Conservation (phyloP, 2,888 invertebrate genomes). For the Dilophus febrilis region DNA sequence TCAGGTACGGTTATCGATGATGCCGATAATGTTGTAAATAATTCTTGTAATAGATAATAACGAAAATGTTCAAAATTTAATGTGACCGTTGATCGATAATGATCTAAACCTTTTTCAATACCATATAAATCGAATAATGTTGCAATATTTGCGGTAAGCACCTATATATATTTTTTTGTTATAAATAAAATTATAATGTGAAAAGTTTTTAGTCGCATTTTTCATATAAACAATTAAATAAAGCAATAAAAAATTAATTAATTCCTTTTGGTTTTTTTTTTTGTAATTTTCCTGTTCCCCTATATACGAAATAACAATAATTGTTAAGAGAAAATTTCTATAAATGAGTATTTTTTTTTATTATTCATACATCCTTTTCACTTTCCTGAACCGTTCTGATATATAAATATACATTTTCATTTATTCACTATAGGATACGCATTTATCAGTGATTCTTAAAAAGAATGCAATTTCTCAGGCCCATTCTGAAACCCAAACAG, state of each 20-base stretch:
- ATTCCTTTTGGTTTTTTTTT: no score
- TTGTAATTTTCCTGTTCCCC: no score
- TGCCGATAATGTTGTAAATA: conserved; percentile 44
- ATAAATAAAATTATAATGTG: background rate
- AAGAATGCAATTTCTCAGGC: no score
- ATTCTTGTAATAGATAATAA: conserved; percentile 58
- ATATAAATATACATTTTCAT: no score
- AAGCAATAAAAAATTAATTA: conserved; percentile 1
- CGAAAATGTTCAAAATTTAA: conserved; percentile 59
- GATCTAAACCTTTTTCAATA: conserved; percentile 62
- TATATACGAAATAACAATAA: no score
- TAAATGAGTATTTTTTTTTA: no score
- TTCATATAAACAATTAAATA: background rate
- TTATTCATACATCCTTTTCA: no score
- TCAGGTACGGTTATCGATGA: conserved; percentile 38
- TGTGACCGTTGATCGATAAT: conserved; percentile 49
- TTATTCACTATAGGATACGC: no score
- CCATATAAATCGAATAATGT: conserved; percentile 59
- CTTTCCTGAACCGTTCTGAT: no score
- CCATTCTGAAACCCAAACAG: no score
- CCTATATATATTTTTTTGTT: conserved; percentile 30
- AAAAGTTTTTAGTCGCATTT: background rate
- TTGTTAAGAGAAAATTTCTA: no score
- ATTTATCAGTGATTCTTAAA: no score
- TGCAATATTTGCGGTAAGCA: conserved; percentile 65